phyloP scores from a whole-genome alignment of 2,888 invertebrate genomes.

The Dryomyza anilis region DNA sequence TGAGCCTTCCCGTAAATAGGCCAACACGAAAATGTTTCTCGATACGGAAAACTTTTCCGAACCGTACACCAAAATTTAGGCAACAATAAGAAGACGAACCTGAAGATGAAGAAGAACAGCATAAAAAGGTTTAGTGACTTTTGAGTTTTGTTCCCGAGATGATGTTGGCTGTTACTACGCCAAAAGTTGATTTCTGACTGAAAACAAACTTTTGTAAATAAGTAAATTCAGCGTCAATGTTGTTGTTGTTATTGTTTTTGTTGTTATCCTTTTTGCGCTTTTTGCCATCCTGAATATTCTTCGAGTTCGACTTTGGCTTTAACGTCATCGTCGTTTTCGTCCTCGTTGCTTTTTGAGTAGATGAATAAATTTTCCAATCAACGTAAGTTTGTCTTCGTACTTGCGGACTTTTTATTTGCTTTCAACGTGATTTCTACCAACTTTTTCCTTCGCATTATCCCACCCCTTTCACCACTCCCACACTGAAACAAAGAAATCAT shows the following conservation, averaged over 20 bases:
- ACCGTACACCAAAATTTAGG: neutral
- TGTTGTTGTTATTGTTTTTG: constrained; percentile 17
- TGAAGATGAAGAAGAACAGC: constrained; percentile 1
- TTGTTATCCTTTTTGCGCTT: no score
- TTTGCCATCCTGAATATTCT: constrained; percentile 11
- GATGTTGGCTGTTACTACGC: constrained; percentile 4
- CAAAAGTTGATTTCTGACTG: constrained; percentile 34
- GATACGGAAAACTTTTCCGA: neutral
- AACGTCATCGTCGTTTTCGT: neutral
- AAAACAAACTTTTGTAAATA: constrained; percentile 34
- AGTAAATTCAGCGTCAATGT: constrained; percentile 26
- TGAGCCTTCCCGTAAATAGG: no score
- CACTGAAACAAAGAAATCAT: neutral
- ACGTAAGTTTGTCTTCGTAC: constrained; percentile 40
- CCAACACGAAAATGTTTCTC: no score
- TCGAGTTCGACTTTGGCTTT: constrained; percentile 30
- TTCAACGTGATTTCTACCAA: neutral
- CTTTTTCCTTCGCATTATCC: neutral
- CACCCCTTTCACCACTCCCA: neutral
- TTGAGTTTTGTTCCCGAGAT: constrained; percentile 3
- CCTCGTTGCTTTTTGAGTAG: constrained; percentile 34
- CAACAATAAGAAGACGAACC: neutral
- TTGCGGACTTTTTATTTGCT: neutral
- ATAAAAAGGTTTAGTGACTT: constrained; percentile 13
- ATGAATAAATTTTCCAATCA: constrained; percentile 45